Evolutionary conservation across 2,888 invertebrate species (phyloP).

Genomic region (Ormia ochracea): DNA sequence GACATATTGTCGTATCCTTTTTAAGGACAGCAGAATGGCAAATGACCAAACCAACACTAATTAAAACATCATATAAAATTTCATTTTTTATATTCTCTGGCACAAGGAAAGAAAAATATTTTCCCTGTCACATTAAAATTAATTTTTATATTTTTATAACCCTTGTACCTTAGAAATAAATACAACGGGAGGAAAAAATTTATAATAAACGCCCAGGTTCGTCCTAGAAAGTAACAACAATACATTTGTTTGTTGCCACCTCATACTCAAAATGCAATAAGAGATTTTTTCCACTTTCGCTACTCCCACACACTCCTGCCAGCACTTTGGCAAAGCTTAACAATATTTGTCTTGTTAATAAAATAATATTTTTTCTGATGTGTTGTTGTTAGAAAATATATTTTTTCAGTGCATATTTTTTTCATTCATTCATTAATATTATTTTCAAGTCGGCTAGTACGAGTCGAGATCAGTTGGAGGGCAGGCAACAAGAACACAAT

Average conservation of each 20-base stretch:
- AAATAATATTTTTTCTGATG: slow-evolving; percentile 70
- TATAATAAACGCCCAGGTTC: slow-evolving; percentile 10
- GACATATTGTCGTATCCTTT: slow-evolving; percentile 5
- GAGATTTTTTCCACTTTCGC: slow-evolving; percentile 35
- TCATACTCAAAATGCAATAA: slow-evolving; percentile 53
- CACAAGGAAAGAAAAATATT: slow-evolving; percentile 52
- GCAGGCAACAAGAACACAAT: slow-evolving; percentile 32
- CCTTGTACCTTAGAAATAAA: slow-evolving; percentile 63
- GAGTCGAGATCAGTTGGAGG: not conserved
- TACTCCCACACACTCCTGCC: not conserved
- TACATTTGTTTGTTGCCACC: slow-evolving; percentile 32
- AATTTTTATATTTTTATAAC: slow-evolving; percentile 71
- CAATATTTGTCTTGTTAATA: slow-evolving; percentile 72
- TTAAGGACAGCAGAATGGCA: slow-evolving; percentile 25
- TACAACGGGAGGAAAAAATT: not conserved
- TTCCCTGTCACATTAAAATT: slow-evolving; percentile 71
- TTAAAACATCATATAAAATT: slow-evolving; percentile 67
- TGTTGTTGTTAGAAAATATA: slow-evolving; percentile 34
- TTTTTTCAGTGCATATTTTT: slow-evolving; percentile 17
- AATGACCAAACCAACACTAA: slow-evolving; percentile 51
- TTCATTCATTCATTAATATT: slow-evolving; percentile 43
- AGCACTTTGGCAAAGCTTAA: slow-evolving; percentile 59
- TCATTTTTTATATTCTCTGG: slow-evolving; percentile 60
- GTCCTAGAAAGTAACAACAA: slow-evolving; percentile 33
- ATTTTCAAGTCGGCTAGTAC: not conserved